Evolutionary conservation across 2,888 invertebrate genomes (phyloP).

Genomic region (Acutogordius australiensis): DNA sequence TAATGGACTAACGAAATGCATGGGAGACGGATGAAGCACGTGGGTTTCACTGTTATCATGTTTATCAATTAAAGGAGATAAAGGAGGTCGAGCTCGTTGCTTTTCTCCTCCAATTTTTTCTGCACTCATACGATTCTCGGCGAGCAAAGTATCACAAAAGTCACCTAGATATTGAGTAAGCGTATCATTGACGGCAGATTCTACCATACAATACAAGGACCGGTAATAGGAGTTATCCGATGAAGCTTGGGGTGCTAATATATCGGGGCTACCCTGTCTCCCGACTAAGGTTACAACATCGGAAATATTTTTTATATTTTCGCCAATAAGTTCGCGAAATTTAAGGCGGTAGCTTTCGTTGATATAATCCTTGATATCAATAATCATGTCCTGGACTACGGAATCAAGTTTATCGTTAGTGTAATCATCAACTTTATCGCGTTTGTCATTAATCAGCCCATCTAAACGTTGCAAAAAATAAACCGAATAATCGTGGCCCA

Average conservation of each 20-base stretch:
- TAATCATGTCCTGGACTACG: not conserved
- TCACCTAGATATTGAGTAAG: not conserved
- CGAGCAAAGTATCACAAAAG: not conserved
- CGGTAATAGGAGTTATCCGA: not conserved
- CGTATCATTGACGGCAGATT: not conserved
- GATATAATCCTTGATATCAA: not conserved
- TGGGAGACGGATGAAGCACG: no score
- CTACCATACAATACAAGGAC: not conserved
- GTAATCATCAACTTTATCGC: not conserved
- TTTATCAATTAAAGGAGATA: no score
- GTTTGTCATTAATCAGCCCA: not conserved
- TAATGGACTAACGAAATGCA: no score
- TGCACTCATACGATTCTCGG: not conserved
- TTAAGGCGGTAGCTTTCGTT: not conserved
- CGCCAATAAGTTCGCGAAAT: not conserved
- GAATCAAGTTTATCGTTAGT: not conserved
- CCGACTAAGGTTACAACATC: not conserved
- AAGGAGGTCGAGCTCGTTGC: no score
- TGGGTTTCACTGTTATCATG: no score
- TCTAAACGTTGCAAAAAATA: not conserved
- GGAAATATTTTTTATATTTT: not conserved
- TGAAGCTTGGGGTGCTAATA: not conserved
- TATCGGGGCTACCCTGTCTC: not conserved
- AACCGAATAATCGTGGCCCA: not conserved
- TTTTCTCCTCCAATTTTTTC: no score